A percentile compares a stretch with the other conserved stretches of the same genome.
Conservation (phyloP, 2,113 vertebrate genomes). For the Myotis yumanensis region DNA sequence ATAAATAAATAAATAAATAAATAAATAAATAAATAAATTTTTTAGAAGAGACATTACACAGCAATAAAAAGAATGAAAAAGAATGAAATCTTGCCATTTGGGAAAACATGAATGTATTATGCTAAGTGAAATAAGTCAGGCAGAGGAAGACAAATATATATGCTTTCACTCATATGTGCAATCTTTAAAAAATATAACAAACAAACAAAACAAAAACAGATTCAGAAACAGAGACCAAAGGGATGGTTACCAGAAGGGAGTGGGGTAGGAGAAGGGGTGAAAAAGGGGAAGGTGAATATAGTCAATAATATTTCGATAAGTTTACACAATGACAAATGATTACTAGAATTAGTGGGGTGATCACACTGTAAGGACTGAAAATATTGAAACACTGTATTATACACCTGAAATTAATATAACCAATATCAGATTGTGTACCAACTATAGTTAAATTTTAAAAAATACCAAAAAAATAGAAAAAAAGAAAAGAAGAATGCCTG, state of each 20-base stretch:
- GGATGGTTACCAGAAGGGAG: not conserved
- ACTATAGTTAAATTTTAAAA: not conserved
- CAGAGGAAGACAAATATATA: not conserved
- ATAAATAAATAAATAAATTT: not conserved
- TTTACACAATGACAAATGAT: not conserved
- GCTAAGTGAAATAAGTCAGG: not conserved
- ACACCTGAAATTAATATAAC: not conserved
- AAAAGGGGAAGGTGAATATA: not conserved
- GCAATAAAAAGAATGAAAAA: not conserved
- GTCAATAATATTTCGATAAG: not conserved
- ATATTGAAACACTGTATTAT: not conserved
- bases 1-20: not conserved
- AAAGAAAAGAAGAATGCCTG: not conserved
- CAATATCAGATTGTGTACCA: not conserved
- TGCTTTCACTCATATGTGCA: not conserved
- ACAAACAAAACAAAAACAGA: not conserved
- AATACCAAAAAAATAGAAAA: not conserved
- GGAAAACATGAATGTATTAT: not conserved
- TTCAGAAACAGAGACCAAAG: not conserved
- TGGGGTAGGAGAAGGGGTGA: not conserved
- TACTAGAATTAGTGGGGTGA: not conserved
- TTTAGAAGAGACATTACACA: not conserved
- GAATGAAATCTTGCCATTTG: not conserved
- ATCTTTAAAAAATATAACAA: not conserved
- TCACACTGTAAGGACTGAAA: not conserved